Evolutionary conservation across 2,113 vertebrate genomes (phyloP).

Genomic region (Dolichallabes microphthalmus): DNA sequence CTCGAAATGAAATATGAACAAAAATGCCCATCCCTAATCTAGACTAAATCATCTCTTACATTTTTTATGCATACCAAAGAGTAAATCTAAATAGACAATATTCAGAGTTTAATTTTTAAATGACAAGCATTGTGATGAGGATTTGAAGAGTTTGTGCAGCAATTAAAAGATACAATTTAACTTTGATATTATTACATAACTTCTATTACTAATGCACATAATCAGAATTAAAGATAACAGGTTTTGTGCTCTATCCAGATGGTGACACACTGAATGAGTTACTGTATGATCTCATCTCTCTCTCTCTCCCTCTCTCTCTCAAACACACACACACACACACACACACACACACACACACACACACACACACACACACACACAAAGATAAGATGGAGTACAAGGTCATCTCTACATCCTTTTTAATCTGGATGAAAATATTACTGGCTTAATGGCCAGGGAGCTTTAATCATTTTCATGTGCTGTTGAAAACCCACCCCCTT

Average conservation of each 20-base stretch:
- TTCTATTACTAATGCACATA: not conserved
- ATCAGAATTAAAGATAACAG: constrained; percentile 14
- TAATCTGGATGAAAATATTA: constrained; percentile 77
- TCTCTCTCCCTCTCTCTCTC: not conserved
- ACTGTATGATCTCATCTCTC: constrained; percentile 66
- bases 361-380: constrained; percentile 52
- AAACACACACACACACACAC: not conserved
- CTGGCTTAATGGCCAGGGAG: constrained; percentile 63
- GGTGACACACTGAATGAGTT: constrained; percentile 59
- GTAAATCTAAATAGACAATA: not conserved
- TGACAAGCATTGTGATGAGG: not conserved
- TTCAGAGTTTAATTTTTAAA: not conserved
- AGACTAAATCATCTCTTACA: not conserved
- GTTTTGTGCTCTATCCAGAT: constrained; percentile 57
- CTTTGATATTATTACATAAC: constrained; percentile 7
- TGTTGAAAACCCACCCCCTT: constrained; percentile 57
- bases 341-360: constrained; percentile 42
- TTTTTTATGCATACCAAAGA: not conserved
- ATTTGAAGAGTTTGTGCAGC: not conserved
- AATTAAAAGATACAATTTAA: not conserved
- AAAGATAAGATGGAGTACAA: constrained; percentile 67
- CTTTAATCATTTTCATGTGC: constrained; percentile 72
- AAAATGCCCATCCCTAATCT: no score
- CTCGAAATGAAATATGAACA: no score
- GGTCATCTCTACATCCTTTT: constrained; percentile 67